A percentile compares a stretch with the other conserved stretches of the same genome.
phyloP scores from a whole-genome alignment of 2,888 invertebrate species.

The Unio pictorum region DNA sequence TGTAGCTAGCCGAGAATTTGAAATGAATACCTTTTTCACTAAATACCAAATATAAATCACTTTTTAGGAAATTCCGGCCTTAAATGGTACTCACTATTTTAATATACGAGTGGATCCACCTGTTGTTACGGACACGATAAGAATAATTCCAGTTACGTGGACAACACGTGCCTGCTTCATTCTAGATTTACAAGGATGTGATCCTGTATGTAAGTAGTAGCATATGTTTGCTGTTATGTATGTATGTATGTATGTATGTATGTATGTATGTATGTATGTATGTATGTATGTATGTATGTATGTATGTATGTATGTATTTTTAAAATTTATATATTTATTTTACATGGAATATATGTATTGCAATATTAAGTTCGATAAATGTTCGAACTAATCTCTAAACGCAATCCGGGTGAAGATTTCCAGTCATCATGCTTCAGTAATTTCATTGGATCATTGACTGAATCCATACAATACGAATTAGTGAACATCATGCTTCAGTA shows the following conservation, averaged over 20 bases:
- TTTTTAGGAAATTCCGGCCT: constrained; percentile 34
- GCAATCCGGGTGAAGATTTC: neutral
- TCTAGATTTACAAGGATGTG: constrained; percentile 41
- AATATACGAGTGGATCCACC: constrained; percentile 22
- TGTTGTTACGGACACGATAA: constrained; percentile 34
- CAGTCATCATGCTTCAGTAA: too few relatives aligned
- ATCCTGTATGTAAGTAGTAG: constrained; percentile 33
- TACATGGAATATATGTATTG: neutral
- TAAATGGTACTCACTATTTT: constrained; percentile 39
- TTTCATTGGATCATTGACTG: too few relatives aligned
- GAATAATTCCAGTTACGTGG: constrained; percentile 28
- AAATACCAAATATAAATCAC: too few relatives aligned
- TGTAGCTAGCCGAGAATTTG: too few relatives aligned
- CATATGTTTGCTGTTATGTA: neutral
- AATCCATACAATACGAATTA: too few relatives aligned
- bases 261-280: too few relatives aligned
- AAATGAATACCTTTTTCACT: too few relatives aligned
- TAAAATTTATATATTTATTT: neutral
- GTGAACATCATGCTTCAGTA: too few relatives aligned
- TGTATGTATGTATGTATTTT: too few relatives aligned
- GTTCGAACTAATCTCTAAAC: neutral
- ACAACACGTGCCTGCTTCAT: constrained; percentile 31
- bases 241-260: neutral
- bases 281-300: too few relatives aligned
- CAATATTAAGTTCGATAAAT: too few relatives aligned